Conservation (phyloP, 2,113 vertebrate genomes). For the Crotalus helleri region DNA sequence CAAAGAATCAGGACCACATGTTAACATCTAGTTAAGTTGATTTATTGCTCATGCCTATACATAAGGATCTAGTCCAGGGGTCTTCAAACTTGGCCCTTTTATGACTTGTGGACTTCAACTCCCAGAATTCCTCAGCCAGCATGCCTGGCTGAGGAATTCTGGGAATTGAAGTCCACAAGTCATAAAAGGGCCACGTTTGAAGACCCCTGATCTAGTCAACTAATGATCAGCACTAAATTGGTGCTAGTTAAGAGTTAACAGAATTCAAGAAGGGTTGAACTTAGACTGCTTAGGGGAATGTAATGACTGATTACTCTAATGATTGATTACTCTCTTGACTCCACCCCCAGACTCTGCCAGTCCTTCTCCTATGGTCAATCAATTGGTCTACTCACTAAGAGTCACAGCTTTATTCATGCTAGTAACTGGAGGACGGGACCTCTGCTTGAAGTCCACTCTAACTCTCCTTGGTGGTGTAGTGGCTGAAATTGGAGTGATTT, state of each 20-base stretch:
- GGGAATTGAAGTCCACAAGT: too few species aligned
- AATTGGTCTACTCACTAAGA: constrained; percentile 1
- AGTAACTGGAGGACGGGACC: background rate
- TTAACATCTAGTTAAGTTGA: background rate
- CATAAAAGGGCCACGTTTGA: too few species aligned
- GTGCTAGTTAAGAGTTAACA: background rate
- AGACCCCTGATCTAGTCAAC: background rate
- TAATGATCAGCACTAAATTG: background rate
- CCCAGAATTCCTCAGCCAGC: too few species aligned
- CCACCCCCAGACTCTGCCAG: background rate
- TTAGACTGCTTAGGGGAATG: background rate
- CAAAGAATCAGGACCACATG: background rate
- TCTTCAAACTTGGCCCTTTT: too few species aligned
- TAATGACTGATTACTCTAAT: background rate
- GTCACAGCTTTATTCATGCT: constrained; percentile 31
- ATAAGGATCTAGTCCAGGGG: background rate
- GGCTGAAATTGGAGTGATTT: background rate
- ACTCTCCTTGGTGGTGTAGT: background rate
- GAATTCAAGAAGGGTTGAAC: background rate
- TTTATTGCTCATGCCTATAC: background rate
- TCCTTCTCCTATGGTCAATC: background rate
- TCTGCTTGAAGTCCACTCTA: constrained; percentile 16
- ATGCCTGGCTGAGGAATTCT: too few species aligned
- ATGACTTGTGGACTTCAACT: too few species aligned
- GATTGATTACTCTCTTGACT: background rate